Percentiles rank a stretch among this genome's conserved stretches.
These are phyloP conservation scores for Planiliza haematocheilus DNA, from an alignment of 2,113 vertebrate species.

Conservation along the genomic window DNA sequence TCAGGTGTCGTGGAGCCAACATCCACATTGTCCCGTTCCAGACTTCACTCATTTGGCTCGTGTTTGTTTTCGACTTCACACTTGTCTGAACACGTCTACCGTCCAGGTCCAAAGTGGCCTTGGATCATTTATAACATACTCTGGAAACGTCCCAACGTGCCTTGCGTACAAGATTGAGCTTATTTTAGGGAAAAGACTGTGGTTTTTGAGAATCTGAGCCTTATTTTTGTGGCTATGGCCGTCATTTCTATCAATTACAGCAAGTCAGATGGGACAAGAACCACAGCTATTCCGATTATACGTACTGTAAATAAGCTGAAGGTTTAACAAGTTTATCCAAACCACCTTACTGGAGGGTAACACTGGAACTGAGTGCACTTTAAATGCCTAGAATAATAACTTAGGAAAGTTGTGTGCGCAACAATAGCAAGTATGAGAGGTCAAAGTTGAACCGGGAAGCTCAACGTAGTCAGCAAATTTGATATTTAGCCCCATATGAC, in stretches of 20 bases:
- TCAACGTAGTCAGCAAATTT: background rate
- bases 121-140: conserved; percentile 1
- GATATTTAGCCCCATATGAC: background rate
- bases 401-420: too few relatives aligned
- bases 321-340: background rate
- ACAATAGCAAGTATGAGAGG: background rate
- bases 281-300: background rate
- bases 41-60: conserved; percentile 40
- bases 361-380: background rate
- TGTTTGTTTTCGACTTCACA: conserved; percentile 46
- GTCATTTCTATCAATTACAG: background rate
- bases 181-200: background rate
- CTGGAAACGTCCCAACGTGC: conserved; percentile 5
- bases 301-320: background rate
- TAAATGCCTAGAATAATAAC: background rate
- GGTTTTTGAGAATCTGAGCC: background rate
- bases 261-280: background rate
- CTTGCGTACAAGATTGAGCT: conserved; percentile 1
- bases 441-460: background rate
- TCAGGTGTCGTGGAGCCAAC: conserved; percentile 19
- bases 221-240: conserved; percentile 1
- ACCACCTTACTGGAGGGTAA: background rate
- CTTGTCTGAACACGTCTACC: conserved; percentile 34
- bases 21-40: conserved; percentile 31
- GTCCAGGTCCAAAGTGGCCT: conserved; percentile 17